These are phyloP conservation scores for Ellobium chinense DNA, from an alignment of 2,888 invertebrate genomes.

Conservation along the genomic window DNA sequence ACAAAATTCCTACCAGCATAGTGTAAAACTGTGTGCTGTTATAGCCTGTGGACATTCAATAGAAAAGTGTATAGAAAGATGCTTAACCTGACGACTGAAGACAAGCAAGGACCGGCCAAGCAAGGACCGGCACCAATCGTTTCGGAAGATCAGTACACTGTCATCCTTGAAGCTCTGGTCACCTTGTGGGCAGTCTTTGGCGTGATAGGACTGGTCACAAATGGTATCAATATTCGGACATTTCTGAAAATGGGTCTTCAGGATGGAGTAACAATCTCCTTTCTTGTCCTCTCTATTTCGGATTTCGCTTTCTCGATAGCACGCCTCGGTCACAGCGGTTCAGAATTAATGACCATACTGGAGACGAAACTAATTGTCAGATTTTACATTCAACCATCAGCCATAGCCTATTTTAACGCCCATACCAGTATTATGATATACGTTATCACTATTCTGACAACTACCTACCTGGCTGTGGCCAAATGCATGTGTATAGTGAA, in stretches of 20 bases:
- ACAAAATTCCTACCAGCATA: too few relatives aligned
- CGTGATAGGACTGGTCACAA: neutral
- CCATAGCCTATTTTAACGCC: neutral
- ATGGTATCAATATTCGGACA: slow-evolving; percentile 1
- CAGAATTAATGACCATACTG: neutral
- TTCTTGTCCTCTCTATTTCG: neutral
- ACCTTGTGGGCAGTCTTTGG: too few relatives aligned
- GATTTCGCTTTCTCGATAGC: neutral
- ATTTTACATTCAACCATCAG: neutral
- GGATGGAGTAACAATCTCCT: slow-evolving; percentile 23
- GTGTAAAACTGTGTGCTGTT: too few relatives aligned
- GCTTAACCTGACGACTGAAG: too few relatives aligned
- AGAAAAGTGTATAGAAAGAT: too few relatives aligned
- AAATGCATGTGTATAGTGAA: slow-evolving; percentile 27
- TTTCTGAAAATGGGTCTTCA: slow-evolving; percentile 23
- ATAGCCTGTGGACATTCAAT: too few relatives aligned
- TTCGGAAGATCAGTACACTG: too few relatives aligned
- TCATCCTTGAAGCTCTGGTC: too few relatives aligned
- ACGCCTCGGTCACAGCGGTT: neutral
- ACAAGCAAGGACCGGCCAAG: too few relatives aligned
- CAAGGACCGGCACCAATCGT: too few relatives aligned
- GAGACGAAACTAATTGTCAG: neutral
- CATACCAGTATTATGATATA: neutral
- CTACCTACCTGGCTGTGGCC: slow-evolving; percentile 19
- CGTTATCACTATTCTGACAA: neutral